Base-by-base conservation (phyloP, 2,888 invertebrate genomes). In the Spilosoma lubricipeda region DNA sequence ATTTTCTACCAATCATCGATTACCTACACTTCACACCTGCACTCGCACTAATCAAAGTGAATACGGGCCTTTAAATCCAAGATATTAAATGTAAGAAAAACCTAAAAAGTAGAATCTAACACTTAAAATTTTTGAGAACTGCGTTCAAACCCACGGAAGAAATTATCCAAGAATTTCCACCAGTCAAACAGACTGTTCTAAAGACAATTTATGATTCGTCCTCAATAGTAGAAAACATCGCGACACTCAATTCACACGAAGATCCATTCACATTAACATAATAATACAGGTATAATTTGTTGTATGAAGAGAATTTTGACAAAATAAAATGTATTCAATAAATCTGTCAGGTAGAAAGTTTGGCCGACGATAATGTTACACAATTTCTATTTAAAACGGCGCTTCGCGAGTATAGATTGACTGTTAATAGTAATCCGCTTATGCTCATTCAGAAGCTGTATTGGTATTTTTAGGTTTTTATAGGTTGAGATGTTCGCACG, bases 241-340 rank as follows among this genome's bases (percentile, higher is more conserved):
- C 80, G 72, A 82, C 78, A 82, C 72, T 83, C 82, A 79, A 82
- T 88, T 89, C 89, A 86, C 89, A 89, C 88, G 89, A 71, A 87
- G 87, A 87, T 89, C 82, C 84, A 78, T 82, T 80, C 81, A 74
- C 72, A 83, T 85, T 85, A 85, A 30, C 82, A 85, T 85, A 85
- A 85, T 82, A 85, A 85, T 85, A 82, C 81, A 81, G 52, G 77
- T 79, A 84, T 82, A 83, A 85, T 85, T 85, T 84, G 85, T 85
- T 77, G 67, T 82, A 78, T 77, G 78, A 85, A 81, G 78, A 82
- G 78, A 83, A 72, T 33, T 82, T 80, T 80, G 78, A 80, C 74
- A 80, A 82, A 81, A 80, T 76, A 81, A 83, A 77, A 85, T 67
- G 77, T 82, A 73, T 78, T 78, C 81, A 70, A 85, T 85, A 85